A percentile compares a stretch with the other conserved stretches of the same genome.
Conservation (phyloP, 2,888 invertebrate species). For the Lasioglossum zephyrum region DNA sequence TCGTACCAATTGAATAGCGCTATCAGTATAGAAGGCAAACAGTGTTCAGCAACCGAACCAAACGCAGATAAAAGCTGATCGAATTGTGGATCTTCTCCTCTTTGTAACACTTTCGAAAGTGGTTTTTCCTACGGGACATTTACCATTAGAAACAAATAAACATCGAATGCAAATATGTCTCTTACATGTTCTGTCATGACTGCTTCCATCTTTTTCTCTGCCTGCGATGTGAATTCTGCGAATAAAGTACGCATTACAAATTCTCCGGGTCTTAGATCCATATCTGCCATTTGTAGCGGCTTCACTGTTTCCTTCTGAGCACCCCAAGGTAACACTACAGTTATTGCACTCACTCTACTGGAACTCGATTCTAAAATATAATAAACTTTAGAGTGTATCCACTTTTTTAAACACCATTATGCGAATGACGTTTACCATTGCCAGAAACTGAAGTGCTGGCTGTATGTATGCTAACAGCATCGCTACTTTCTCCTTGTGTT, state of each 20-base stretch:
- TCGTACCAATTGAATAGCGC: slow-evolving; percentile 98
- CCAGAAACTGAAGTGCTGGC: slow-evolving; percentile 82
- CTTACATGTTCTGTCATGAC: slow-evolving; percentile 95
- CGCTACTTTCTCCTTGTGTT: slow-evolving; percentile 79
- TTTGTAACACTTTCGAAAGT: slow-evolving; percentile 96
- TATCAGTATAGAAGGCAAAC: slow-evolving; percentile 96
- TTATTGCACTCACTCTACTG: slow-evolving; percentile 81
- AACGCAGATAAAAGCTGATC: slow-evolving; percentile 97
- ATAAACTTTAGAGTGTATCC: background rate
- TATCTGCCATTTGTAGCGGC: slow-evolving; percentile 85
- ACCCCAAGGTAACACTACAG: slow-evolving; percentile 91
- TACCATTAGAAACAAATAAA: slow-evolving; percentile 19
- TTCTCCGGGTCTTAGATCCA: slow-evolving; percentile 94
- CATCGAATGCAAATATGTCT: background rate
- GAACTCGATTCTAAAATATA: slow-evolving; percentile 79
- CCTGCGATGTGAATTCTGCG: slow-evolving; percentile 96
- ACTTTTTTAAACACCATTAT: background rate
- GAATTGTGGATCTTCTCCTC: slow-evolving; percentile 97
- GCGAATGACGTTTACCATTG: slow-evolving; percentile 76
- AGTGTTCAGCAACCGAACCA: slow-evolving; percentile 98
- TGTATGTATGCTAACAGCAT: slow-evolving; percentile 82
- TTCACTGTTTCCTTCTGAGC: slow-evolving; percentile 88
- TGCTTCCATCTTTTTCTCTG: slow-evolving; percentile 97
- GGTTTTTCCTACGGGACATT: slow-evolving; percentile 90
- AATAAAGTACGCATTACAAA: slow-evolving; percentile 98